These are phyloP conservation scores for Apis cerana DNA, from an alignment of 1,140 invertebrate genomes.

Conservation along the genomic window DNA sequence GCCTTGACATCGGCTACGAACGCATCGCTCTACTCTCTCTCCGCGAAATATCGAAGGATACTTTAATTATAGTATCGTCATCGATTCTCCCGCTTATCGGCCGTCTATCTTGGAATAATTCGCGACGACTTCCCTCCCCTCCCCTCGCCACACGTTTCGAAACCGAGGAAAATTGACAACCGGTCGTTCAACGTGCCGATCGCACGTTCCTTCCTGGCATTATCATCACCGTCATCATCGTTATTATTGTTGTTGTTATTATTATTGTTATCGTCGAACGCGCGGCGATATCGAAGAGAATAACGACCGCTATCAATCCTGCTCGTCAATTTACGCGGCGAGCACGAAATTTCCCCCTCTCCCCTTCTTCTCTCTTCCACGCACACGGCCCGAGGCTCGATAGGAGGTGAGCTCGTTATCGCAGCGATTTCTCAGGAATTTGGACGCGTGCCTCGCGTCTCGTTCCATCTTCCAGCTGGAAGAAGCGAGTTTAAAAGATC, in stretches of 20 bases:
- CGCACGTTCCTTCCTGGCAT: neutral
- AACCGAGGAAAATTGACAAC: slow-evolving; percentile 2
- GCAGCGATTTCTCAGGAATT: neutral
- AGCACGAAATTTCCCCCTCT: neutral
- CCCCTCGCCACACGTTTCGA: neutral
- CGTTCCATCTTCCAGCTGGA: too few relatives aligned
- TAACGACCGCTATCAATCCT: too few relatives aligned
- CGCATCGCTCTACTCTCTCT: neutral
- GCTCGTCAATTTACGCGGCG: too few relatives aligned
- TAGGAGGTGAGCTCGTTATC: too few relatives aligned
- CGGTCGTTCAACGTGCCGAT: neutral
- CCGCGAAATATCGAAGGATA: slow-evolving; percentile 38
- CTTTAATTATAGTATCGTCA: slow-evolving; percentile 39
- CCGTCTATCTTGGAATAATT: neutral
- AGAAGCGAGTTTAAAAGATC: too few relatives aligned
- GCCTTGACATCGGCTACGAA: neutral
- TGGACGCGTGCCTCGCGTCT: slow-evolving; percentile 10
- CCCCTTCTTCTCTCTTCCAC: too few relatives aligned
- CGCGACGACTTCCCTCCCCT: neutral
- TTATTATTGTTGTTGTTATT: too few relatives aligned
- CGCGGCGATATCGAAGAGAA: too few relatives aligned
- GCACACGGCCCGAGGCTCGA: too few relatives aligned
- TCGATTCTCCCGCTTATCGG: slow-evolving; percentile 22
- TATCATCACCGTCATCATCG: too few relatives aligned
- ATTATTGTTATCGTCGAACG: too few relatives aligned